phyloP scores from a whole-genome alignment of 1,140 invertebrate species.

The Drosophila burlai region DNA sequence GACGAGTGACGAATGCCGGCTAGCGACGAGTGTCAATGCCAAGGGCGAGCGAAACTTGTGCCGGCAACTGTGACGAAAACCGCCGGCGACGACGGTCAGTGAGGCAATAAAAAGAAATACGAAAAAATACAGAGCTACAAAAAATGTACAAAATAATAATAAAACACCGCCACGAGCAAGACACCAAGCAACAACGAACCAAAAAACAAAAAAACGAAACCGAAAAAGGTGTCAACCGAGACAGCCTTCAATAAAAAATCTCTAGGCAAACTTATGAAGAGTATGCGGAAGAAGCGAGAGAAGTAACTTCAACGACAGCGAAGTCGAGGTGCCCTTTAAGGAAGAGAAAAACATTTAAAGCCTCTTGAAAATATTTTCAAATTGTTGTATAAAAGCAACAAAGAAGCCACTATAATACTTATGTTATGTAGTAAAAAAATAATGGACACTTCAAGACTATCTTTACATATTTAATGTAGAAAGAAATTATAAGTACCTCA shows the following conservation, averaged over 20 bases:
- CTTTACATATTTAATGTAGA: background rate
- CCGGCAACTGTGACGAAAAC: conserved; percentile 54
- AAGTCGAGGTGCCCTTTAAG: conserved; percentile 3
- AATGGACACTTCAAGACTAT: background rate
- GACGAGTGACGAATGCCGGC: conserved; percentile 10
- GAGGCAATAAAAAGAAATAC: conserved; percentile 45
- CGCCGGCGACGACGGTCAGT: conserved; percentile 14
- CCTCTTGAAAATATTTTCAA: background rate
- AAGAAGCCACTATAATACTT: background rate
- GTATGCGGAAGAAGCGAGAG: conserved; percentile 47
- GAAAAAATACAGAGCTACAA: background rate
- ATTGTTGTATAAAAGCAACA: background rate
- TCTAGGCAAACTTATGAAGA: conserved; percentile 1
- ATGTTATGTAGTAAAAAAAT: background rate
- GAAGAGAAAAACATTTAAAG: background rate
- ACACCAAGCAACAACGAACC: conserved; percentile 11
- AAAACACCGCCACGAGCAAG: conserved; percentile 31
- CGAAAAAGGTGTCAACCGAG: conserved; percentile 55
- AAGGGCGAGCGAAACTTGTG: conserved; percentile 50
- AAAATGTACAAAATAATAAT: background rate
- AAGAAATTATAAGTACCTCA: background rate
- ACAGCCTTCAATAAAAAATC: conserved; percentile 52
- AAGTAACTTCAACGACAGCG: background rate
- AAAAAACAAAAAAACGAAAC: conserved; percentile 1
- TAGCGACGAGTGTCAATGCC: conserved; percentile 48